Conservation (phyloP, 2,113 vertebrate species). For the Nipponia nippon region DNA sequence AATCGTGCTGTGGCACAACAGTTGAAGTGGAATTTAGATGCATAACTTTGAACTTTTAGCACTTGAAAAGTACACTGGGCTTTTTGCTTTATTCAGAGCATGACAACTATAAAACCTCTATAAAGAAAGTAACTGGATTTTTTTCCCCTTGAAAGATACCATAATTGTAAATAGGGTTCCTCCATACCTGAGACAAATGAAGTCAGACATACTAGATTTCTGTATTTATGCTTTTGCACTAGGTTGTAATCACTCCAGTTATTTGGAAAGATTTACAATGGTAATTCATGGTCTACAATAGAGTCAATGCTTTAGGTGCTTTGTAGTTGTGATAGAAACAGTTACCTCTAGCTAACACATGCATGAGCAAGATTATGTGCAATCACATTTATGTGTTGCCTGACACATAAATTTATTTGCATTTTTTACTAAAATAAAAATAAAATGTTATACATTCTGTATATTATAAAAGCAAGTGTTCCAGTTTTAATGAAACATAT, state of each 20-base stretch:
- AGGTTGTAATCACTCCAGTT: neutral
- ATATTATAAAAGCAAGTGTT: neutral
- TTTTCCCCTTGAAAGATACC: neutral
- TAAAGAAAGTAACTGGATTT: neutral
- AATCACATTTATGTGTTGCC: neutral
- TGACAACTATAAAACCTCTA: neutral
- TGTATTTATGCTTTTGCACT: neutral
- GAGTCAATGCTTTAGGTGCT: neutral
- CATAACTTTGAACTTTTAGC: neutral
- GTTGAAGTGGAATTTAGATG: neutral
- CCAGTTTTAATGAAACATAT: neutral
- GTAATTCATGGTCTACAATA: neutral
- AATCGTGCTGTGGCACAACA: neutral
- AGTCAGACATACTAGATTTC: neutral
- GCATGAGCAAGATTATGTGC: neutral
- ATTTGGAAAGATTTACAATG: neutral
- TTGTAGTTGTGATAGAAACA: neutral
- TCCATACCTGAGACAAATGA: neutral
- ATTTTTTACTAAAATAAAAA: neutral
- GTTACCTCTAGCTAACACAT: neutral
- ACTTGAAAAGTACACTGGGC: neutral
- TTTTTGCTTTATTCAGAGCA: slow-evolving; percentile 18
- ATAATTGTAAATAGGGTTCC: neutral
- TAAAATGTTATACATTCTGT: neutral
- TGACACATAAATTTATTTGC: neutral